Evolutionary conservation across 2,888 invertebrate genomes (phyloP).

Genomic region (Drosophila formosana): DNA sequence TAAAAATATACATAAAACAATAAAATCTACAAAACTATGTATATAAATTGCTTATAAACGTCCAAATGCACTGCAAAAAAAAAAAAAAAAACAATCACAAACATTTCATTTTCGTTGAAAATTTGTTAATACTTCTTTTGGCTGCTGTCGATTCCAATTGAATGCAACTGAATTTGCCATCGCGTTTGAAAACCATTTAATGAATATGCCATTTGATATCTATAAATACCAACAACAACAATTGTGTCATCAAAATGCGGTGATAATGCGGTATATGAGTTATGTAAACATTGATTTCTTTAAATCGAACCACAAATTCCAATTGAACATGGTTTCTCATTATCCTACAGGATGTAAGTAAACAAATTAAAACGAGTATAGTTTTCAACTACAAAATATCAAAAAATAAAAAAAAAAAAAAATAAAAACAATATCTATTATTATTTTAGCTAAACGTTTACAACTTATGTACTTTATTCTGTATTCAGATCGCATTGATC

Average conservation of each 20-base stretch:
- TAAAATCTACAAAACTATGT: constrained; percentile 30
- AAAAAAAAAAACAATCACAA: constrained; percentile 35
- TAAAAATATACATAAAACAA: constrained; percentile 19
- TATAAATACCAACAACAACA: constrained; percentile 24
- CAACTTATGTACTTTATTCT: constrained; percentile 36
- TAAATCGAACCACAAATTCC: constrained; percentile 51
- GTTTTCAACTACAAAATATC: constrained; percentile 5
- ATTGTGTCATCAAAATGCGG: constrained; percentile 47
- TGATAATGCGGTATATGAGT: constrained; percentile 55
- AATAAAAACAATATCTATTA: constrained; percentile 31
- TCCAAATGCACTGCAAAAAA: constrained; percentile 45
- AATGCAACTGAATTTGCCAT: constrained; percentile 21
- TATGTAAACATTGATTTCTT: constrained; percentile 54
- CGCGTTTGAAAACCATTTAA: constrained; percentile 20
- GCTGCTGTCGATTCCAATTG: constrained; percentile 44
- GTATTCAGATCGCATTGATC: constrained; percentile 55
- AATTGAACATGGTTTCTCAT: constrained; percentile 70
- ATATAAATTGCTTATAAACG: constrained; percentile 45
- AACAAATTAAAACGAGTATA: constrained; percentile 43
- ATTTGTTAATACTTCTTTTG: constrained; percentile 32
- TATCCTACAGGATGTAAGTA: constrained; percentile 72
- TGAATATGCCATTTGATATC: constrained; percentile 25
- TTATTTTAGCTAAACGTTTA: constrained; percentile 54
- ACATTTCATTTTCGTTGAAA: constrained; percentile 43
- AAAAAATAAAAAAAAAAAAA: not conserved